These are phyloP conservation scores for Drosophila tani DNA, from an alignment of 1,140 invertebrate genomes.

Conservation along the genomic window DNA sequence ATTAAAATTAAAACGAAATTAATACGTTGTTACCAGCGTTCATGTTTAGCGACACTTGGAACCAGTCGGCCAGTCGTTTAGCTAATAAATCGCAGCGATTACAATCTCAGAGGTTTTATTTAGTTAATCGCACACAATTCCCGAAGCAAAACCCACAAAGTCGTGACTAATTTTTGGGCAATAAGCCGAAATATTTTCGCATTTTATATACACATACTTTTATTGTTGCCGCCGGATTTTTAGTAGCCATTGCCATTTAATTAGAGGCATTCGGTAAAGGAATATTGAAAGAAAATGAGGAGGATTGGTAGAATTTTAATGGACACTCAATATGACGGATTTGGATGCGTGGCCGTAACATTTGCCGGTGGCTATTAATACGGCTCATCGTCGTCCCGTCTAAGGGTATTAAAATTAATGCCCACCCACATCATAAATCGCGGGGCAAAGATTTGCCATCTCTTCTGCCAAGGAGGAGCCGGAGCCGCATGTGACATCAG, in stretches of 20 bases:
- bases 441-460: conserved; percentile 9
- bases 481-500: conserved; percentile 26
- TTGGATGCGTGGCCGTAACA: not conserved
- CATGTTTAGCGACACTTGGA: conserved; percentile 43
- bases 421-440: conserved; percentile 40
- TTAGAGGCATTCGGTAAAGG: conserved; percentile 44
- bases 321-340: conserved; percentile 49
- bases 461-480: not conserved
- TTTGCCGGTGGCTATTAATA: conserved; percentile 14
- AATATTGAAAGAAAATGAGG: conserved; percentile 16
- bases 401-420: conserved; percentile 71
- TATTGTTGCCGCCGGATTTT: conserved; percentile 46
- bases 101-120: conserved; percentile 34
- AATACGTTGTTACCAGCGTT: conserved; percentile 48
- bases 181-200: conserved; percentile 28
- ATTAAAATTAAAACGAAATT: conserved; percentile 49
- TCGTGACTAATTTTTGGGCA: conserved; percentile 37
- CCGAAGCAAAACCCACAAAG: not conserved
- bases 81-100: conserved; percentile 47
- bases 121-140: conserved; percentile 36
- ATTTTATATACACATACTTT: conserved; percentile 35
- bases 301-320: conserved; percentile 54
- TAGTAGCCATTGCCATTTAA: conserved; percentile 69
- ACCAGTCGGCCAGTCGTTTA: conserved; percentile 26
- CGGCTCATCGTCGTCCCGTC: conserved; percentile 28